Evolutionary conservation across 2,888 invertebrate species (phyloP).

Genomic region (Caenorhabditis imperialis): DNA sequence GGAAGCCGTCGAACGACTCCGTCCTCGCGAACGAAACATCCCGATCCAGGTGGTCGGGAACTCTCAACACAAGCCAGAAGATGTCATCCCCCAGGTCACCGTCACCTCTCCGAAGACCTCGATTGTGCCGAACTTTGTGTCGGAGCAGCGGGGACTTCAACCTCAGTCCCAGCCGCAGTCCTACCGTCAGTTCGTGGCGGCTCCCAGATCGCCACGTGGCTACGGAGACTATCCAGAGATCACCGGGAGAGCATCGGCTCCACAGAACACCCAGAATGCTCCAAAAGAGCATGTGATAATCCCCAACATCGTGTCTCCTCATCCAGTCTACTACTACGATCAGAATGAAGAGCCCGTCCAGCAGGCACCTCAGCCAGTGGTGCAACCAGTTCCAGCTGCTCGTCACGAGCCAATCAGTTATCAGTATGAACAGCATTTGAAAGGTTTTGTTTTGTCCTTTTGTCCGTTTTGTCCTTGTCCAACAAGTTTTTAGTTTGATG

Average conservation of each 20-base stretch:
- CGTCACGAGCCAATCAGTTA: too few relatives aligned
- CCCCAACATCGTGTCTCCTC: slow-evolving; percentile 17
- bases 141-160: slow-evolving; percentile 38
- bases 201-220: slow-evolving; percentile 53
- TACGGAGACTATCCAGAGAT: slow-evolving; percentile 69
- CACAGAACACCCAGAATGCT: background rate
- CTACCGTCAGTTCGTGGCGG: slow-evolving; percentile 59
- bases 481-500: background rate
- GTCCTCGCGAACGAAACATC: slow-evolving; percentile 53
- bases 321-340: slow-evolving; percentile 47
- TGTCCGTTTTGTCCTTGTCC: too few relatives aligned
- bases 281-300: background rate
- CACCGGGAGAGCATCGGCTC: slow-evolving; percentile 27
- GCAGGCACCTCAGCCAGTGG: too few relatives aligned
- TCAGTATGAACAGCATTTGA: too few relatives aligned
- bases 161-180: slow-evolving; percentile 20
- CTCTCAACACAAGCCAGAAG: too few relatives aligned
- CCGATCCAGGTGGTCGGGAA: slow-evolving; percentile 47
- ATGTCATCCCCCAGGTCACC: slow-evolving; percentile 11
- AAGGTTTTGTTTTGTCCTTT: too few relatives aligned
- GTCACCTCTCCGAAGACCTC: slow-evolving; percentile 17
- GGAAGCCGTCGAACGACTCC: slow-evolving; percentile 66
- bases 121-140: slow-evolving; percentile 47
- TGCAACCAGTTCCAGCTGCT: too few relatives aligned
- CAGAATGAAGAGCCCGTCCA: slow-evolving; percentile 24